Base-by-base conservation (phyloP, 2,113 vertebrate species). In the Cochlearius cochlearius region DNA sequence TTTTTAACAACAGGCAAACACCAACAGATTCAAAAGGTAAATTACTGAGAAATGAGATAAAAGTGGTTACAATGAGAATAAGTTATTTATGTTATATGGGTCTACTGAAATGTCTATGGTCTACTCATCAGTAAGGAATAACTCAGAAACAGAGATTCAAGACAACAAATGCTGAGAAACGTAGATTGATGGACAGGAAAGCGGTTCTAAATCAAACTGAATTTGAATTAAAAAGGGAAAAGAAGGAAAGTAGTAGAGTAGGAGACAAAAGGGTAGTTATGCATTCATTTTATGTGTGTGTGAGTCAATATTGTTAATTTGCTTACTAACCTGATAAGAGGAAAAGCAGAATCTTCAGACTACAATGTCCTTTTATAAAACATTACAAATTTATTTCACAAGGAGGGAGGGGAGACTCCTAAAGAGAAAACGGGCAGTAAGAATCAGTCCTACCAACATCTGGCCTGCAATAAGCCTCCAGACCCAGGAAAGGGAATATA, bases 271-370 rank as follows among this genome's bases (percentile, higher is more conserved):
- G 4, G 4, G 36, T 74, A 81, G 8, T 36, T 49, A 36, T 30
- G 7, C 9, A 34, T 78, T 86, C 39, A 43, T 56, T 49, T 15
- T 30, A 45, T 0, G 2, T 13, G 11, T 13, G 26, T 41, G 8
- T 36, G 27, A 93, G 59, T 29, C 81, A 89, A 22, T 55, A 64
- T 3, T 47, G 22, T 34, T 74, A 91, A 85, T 63, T 81, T 38
- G 9, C 49, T 94, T 64, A 80, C 34, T 79, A 32, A 45, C 12
- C 38, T 19, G 25, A 15, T 43, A 62, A 83, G 27, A 94, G 27
- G 39, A 88, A 76, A 93, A 58, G 22, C 53, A 76, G 39, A 56
- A 91, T 80, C 81, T n/a, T 83, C 26, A 83, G 60, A 78, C 53
- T 63, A 89, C 9, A 68, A 74, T 67, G 80, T 90, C 38, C n/a